These are phyloP conservation scores for Microtus pennsylvanicus DNA, from an alignment of 2,113 vertebrate species.

Conservation along the genomic window DNA sequence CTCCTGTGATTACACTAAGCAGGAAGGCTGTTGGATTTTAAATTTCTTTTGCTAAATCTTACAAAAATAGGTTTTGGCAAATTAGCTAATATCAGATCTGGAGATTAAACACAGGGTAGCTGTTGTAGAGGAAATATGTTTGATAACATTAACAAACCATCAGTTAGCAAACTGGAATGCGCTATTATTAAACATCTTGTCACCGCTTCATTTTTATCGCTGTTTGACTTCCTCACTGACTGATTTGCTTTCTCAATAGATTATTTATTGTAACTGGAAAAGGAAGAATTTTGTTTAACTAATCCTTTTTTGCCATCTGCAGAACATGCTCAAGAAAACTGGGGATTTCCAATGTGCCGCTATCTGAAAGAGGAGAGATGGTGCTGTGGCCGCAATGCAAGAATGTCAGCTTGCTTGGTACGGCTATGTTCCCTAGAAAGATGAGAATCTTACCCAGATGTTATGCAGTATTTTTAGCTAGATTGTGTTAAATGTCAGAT, in stretches of 20 bases:
- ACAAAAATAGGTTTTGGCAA: conserved; percentile 77
- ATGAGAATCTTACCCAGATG: conserved; percentile 77
- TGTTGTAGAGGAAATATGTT: conserved; percentile 56
- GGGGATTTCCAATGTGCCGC: conserved; percentile 96
- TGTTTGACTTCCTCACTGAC: conserved; percentile 70
- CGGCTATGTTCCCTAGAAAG: conserved; percentile 67
- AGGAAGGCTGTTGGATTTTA: conserved; percentile 67
- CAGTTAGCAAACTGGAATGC: conserved; percentile 68
- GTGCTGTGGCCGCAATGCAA: conserved; percentile 95
- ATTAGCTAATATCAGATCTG: conserved; percentile 69
- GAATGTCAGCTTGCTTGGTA: conserved; percentile 99
- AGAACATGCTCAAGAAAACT: conserved; percentile 86
- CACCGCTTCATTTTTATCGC: conserved; percentile 71
- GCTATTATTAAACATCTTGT: conserved; percentile 65
- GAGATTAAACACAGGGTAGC: conserved; percentile 66
- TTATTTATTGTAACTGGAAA: conserved; percentile 74
- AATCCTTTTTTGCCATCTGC: conserved; percentile 69
- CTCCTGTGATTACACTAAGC: background rate
- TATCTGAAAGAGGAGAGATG: conserved; percentile 91
- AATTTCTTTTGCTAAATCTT: conserved; percentile 66
- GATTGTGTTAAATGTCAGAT: conserved; percentile 75
- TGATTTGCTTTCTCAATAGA: conserved; percentile 54
- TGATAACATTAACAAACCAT: conserved; percentile 61
- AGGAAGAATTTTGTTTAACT: conserved; percentile 67
- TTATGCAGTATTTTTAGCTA: conserved; percentile 23